Evolutionary conservation across 2,113 vertebrate species (phyloP), one percentile per base, ranked within the genome.

Genomic region (Corythaixoides concolor): DNA sequence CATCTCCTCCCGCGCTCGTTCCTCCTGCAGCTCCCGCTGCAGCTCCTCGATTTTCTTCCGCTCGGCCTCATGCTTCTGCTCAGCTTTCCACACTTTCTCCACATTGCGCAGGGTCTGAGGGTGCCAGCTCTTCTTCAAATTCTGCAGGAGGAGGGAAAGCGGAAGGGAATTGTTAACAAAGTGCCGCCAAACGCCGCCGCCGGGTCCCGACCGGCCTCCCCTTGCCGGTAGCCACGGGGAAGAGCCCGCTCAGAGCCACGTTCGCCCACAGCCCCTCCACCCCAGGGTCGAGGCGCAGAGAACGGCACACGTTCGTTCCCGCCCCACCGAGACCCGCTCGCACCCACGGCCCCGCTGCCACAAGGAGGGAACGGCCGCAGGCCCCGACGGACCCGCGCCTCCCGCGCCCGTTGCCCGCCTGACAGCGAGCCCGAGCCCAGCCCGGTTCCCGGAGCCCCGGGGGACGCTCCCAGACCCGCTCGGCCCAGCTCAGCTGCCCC

Each of bases 51-150:
- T 99, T 97, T 99, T 99, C 96, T 98, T 99, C 49, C 98, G 66
- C 91, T 99, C 99, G 0, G 99, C 99, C 75, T 99, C 99, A 93
- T 99, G 97, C 41, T 99, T 99, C 98, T 99, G 99, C 94, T 99
- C 99, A 0, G 99, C 99, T 95, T 99, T 99, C 99, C 99, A 99
- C 76, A 99, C 99, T 11, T 99, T 99, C 95, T 99, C 99, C 82
- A 99, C 99, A 97, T 99, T 99, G 93, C 99, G 99, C 94, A 99
- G 98, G 21, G 99, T 99, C 97, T 99, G 99, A 0, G 99, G 99
- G 93, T 99, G 99, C 99, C 99, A 99, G 97, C 99, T 99, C 97
- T 99, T 99, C 97, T 99, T 99, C 97, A 99, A 85, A 94, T 99
- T 99, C 99, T 99, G 91, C 2, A 14, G 12, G 43, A 8, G 8